phyloP scores from a whole-genome alignment of 2,113 vertebrate species.

The Sebastes schlegelii region DNA sequence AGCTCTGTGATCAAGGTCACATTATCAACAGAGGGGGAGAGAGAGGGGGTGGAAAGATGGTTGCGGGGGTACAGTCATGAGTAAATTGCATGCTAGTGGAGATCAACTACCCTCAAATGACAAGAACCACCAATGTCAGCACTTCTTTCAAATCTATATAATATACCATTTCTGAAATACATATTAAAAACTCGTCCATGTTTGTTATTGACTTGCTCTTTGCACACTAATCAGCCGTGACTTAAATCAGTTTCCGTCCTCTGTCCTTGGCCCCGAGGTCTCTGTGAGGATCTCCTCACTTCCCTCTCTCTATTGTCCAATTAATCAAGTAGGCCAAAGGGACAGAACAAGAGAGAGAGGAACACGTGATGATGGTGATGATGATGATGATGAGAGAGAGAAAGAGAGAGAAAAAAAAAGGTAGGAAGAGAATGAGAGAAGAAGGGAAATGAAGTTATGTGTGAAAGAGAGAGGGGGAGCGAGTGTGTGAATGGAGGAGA shows the following conservation, averaged over 20 bases:
- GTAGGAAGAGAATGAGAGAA: neutral
- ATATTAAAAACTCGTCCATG: neutral
- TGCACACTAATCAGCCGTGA: conserved; percentile 8
- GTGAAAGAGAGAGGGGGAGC: neutral
- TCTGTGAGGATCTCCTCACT: conserved; percentile 40
- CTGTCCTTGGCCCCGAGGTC: conserved; percentile 39
- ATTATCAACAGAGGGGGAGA: conserved; percentile 64
- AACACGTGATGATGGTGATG: conserved; percentile 39
- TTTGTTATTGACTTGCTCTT: neutral
- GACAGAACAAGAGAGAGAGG: conserved; percentile 47
- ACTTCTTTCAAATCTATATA: neutral
- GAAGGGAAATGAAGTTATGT: neutral
- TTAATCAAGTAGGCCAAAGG: conserved; percentile 73
- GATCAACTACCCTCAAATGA: conserved; percentile 9
- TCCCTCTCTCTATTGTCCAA: conserved; percentile 53
- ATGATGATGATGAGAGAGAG: conserved; percentile 16
- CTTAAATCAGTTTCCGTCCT: conserved; percentile 39
- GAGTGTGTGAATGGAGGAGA: neutral
- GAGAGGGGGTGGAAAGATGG: conserved; percentile 28
- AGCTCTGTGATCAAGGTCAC: conserved; percentile 79
- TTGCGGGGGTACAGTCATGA: conserved; percentile 31
- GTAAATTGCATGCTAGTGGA: conserved; percentile 47
- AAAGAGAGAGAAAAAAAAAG: neutral
- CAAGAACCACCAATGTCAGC: neutral
- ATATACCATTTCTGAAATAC: neutral